Evolutionary conservation across 2,797 vertebrate species (phyloP), one percentile per base, ranked within the genome.

Genomic region (Channallabes apus): DNA sequence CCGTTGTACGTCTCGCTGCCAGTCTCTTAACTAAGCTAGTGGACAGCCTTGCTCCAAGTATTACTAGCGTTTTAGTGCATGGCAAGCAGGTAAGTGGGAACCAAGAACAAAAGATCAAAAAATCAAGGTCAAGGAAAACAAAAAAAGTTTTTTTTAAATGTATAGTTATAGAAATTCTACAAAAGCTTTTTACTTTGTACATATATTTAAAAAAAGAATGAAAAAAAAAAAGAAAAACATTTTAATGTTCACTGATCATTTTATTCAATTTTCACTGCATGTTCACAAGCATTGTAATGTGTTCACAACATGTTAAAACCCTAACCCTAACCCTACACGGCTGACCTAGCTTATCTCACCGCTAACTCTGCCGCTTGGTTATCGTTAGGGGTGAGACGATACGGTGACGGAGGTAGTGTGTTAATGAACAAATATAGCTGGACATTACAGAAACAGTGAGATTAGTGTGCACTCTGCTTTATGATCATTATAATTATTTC

Each of bases 41-140:
- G 97, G 98, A 99, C 97, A 99, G 98, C 97, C 97, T 99, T 95
- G 98, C 98, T 85, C 98, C 98, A 83, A 99, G 98, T 96, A 99
- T 99, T 96, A 99, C 98, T 98, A 99, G 98, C 95, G 95, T 99
- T 91, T 99, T 99, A 99, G 98, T 99, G 91, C 98, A 99, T 96
- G 97, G 98, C 92, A 99, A 99, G 93, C 98, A 99, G 98, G 98
- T 99, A 97, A 99, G 98, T 97, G 88, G 85, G 87, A 86, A 76
- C 77, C 76, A 54, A 0, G n/a, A 62, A 84, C 79, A 61, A 4
- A 54, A 0, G 24, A 56, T 84, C 77, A 58, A 3, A 82, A 51
- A 51, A 11, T 51, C 46, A 12, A 51, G 11, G 46, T 51, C 46
- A 51, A 12, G 12, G 11, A 51, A 46, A 62, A 38, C 58, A 72